Evolutionary conservation across 2,888 invertebrate species (phyloP).

Genomic region (Eupithecia dodoneata): DNA sequence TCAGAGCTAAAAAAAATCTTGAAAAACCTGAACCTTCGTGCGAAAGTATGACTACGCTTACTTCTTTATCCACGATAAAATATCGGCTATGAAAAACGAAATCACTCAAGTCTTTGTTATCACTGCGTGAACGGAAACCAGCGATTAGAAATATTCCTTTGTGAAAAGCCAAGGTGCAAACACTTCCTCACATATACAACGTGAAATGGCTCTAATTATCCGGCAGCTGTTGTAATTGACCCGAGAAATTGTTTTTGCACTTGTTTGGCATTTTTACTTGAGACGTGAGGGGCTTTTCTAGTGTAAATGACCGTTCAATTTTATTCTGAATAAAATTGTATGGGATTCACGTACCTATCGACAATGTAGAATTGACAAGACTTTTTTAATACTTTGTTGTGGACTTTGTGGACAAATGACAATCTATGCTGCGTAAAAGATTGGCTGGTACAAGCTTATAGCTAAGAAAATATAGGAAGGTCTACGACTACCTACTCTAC

Average conservation of each 20-base stretch:
- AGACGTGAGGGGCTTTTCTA: neutral
- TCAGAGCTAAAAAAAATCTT: neutral
- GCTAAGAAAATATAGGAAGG: neutral
- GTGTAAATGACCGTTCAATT: neutral
- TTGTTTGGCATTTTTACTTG: neutral
- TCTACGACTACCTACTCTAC: neutral
- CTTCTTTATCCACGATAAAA: neutral
- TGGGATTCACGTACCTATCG: no score
- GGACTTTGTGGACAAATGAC: no score
- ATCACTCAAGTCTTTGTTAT: conserved; percentile 51
- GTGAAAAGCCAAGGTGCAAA: conserved; percentile 31
- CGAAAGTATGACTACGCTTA: neutral
- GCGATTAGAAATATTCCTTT: conserved; percentile 60
- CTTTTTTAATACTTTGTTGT: no score
- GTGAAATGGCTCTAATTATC: conserved; percentile 21
- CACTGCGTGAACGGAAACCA: conserved; percentile 54
- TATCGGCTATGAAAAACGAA: conserved; percentile 31
- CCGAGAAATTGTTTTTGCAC: conserved; percentile 18
- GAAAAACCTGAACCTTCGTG: neutral
- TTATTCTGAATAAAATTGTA: neutral
- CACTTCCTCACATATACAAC: conserved; percentile 25
- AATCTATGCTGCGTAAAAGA: no score
- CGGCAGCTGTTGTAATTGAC: conserved; percentile 19
- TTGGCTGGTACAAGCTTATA: no score
- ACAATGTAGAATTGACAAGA: no score